These are phyloP conservation scores for Pitta sordida DNA, from an alignment of 2,113 vertebrate species.

Conservation along the genomic window DNA sequence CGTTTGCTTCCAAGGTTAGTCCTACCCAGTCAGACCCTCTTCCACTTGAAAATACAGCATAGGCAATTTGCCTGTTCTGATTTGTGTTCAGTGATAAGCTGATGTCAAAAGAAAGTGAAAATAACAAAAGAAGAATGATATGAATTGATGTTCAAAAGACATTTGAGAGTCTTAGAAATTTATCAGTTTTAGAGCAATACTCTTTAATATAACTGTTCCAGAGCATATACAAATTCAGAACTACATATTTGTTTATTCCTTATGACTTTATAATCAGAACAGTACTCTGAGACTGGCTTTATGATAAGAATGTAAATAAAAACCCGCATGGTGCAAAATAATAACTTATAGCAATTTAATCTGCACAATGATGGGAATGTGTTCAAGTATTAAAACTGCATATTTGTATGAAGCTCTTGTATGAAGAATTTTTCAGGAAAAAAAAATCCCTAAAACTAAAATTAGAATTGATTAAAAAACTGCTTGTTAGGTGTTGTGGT, in stretches of 20 bases:
- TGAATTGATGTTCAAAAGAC: neutral
- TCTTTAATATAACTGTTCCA: neutral
- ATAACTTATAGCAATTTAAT: neutral
- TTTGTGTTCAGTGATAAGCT: neutral
- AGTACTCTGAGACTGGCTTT: neutral
- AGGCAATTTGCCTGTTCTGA: neutral
- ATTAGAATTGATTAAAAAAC: neutral
- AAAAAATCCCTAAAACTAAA: neutral
- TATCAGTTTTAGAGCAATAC: neutral
- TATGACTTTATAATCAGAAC: neutral
- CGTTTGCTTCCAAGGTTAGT: neutral
- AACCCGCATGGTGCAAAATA: neutral
- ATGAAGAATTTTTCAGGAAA: neutral
- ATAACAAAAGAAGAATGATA: neutral
- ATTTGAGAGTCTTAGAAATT: neutral
- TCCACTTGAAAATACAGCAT: neutral
- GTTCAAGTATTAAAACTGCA: neutral
- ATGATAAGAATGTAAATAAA: neutral
- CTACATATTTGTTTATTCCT: neutral
- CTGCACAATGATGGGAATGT: neutral
- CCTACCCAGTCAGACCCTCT: neutral
- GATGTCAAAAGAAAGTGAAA: neutral
- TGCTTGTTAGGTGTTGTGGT: neutral
- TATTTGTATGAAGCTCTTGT: neutral
- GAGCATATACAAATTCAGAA: neutral